These are phyloP conservation scores for Anabacerthia variegaticeps DNA, from an alignment of 2,797 vertebrate genomes.

Conservation along the genomic window DNA sequence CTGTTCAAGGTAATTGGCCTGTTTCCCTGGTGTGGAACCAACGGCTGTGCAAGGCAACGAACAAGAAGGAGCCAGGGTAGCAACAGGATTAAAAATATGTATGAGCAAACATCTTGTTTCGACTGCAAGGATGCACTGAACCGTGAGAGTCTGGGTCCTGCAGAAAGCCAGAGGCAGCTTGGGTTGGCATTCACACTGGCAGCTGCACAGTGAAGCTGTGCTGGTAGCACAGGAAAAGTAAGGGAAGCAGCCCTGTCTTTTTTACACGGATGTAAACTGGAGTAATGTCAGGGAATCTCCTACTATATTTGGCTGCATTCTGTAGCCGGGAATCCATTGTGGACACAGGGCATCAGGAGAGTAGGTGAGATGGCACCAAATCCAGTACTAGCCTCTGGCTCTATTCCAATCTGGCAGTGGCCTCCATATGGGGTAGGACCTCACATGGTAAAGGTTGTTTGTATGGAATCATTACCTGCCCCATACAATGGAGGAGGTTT, in stretches of 20 bases:
- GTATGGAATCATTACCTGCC: neutral
- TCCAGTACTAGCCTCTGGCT: neutral
- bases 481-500: neutral
- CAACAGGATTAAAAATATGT: slow-evolving; percentile 45
- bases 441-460: neutral
- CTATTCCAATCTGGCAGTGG: neutral
- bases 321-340: neutral
- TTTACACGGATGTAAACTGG: neutral
- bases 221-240: neutral
- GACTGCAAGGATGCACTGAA: neutral
- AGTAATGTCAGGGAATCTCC: neutral
- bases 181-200: neutral
- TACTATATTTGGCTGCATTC: neutral
- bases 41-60: neutral
- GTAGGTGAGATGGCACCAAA: neutral
- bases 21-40: neutral
- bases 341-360: neutral
- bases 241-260: neutral
- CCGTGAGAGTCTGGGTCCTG: neutral
- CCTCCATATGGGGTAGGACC: neutral
- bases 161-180: slow-evolving; percentile 19
- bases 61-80: neutral
- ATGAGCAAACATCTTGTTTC: slow-evolving; percentile 9
- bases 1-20: neutral
- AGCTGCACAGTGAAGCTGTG: neutral